These are phyloP conservation scores for Spea hammondii DNA, from an alignment of 2,797 vertebrate genomes.

Conservation along the genomic window DNA sequence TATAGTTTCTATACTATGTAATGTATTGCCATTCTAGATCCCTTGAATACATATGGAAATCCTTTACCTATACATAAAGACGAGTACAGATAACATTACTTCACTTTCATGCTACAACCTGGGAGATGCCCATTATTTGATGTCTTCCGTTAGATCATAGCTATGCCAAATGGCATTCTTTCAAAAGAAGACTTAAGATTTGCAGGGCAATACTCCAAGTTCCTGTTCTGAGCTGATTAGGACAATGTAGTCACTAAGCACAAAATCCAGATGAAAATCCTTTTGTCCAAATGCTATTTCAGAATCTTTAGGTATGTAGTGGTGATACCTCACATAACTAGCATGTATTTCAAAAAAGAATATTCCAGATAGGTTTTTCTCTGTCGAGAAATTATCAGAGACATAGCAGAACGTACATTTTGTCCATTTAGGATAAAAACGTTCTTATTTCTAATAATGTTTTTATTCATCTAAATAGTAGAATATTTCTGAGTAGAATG, in stretches of 20 bases:
- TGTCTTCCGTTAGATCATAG: slow-evolving; percentile 18
- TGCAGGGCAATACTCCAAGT: slow-evolving; percentile 43
- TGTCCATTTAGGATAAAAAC: no score
- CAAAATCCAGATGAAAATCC: slow-evolving; percentile 44
- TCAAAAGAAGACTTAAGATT: slow-evolving; percentile 40
- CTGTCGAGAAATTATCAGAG: no score
- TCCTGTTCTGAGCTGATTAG: slow-evolving; percentile 44
- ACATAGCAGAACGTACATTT: no score
- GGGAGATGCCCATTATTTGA: slow-evolving; percentile 23
- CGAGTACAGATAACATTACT: no score
- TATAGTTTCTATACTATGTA: no score
- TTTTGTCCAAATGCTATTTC: slow-evolving; percentile 20
- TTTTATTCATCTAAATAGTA: no score
- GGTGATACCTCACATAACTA: neutral
- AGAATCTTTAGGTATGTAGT: neutral
- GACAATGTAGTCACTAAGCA: slow-evolving; percentile 40
- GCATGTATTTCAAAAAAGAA: neutral
- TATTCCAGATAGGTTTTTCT: neutral
- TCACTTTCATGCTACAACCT: neutral
- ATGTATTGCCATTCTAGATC: no score
- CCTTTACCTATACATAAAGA: no score
- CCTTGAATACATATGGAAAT: no score
- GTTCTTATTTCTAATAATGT: no score
- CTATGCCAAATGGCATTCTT: slow-evolving; percentile 31
- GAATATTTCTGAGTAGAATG: no score